These are phyloP conservation scores for Xylocopa sonorina DNA, from an alignment of 1,140 invertebrate genomes.

Conservation along the genomic window DNA sequence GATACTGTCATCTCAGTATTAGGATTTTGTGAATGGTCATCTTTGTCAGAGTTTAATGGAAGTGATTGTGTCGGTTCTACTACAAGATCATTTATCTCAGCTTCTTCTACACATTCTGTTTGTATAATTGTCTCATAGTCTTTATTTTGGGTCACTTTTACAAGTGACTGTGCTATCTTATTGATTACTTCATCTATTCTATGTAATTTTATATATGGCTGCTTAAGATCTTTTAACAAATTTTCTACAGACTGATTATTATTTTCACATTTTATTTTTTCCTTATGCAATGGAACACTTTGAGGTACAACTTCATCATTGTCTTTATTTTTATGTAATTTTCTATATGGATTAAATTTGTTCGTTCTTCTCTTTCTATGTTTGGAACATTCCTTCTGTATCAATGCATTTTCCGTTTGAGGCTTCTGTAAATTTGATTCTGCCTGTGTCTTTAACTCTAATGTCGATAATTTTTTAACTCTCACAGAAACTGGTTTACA, in stretches of 20 bases:
- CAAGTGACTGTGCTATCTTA: conserved; percentile 30
- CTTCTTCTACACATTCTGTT: neutral
- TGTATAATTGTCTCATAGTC: neutral
- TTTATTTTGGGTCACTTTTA: neutral
- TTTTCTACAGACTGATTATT: neutral
- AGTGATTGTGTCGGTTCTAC: neutral
- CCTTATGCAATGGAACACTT: neutral
- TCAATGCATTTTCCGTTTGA: neutral
- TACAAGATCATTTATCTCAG: neutral
- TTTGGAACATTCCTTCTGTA: neutral
- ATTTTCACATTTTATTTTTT: no score
- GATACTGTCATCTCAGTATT: no score
- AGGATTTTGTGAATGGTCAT: neutral
- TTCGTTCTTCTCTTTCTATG: neutral
- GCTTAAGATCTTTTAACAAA: neutral
- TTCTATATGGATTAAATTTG: rapidly evolving
- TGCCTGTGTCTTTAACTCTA: neutral
- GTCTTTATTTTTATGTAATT: no score
- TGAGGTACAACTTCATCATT: neutral
- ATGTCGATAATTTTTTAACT: neutral
- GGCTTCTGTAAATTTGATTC: neutral
- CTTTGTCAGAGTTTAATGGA: neutral
- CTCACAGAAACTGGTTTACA: conserved; percentile 28
- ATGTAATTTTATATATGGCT: conserved; percentile 18
- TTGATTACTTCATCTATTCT: conserved; percentile 34